Base-by-base conservation (phyloP, 2,113 vertebrate species). In the Trogon melanurus region DNA sequence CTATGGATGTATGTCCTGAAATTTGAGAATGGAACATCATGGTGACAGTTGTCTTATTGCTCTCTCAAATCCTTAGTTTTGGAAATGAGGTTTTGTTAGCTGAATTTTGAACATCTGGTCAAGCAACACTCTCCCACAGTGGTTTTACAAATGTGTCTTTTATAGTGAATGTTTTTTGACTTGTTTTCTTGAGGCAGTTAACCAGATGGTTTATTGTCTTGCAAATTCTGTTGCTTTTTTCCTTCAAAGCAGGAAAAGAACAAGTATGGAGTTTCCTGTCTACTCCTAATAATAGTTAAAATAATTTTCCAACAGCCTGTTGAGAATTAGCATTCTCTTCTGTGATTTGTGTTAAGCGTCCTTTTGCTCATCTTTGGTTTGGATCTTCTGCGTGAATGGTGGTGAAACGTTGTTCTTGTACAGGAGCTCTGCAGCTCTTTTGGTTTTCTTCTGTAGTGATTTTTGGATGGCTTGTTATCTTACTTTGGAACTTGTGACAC, bases 71-170 rank as follows among this genome's bases (percentile, higher is more conserved):
- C 17, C 62, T 85, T n/a, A 48, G 36, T 69, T 91, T 62, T 73
- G 21, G 38, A 50, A 73, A 18, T 54, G 2, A 27, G 7, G 6
- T 38, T 67, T 87, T 60, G 62, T 61, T 14, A 60, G 9, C 22
- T 91, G 58, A 10, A 32, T 57, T 88, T 73, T 83, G 29, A 51
- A 36, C 45, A 51, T 38, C 4, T 32, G 7, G 12, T 53, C 36
- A 69, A 44, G 17, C 51, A 61, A 16, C 3, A 38, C 7, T 36
- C 0, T 6, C 32, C 38, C 13, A 29, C 9, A 53, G 7, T 0
- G 3, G 7, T 61, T 91, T 79, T 78, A 45, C 16, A 50, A 47
- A 61, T 2, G 0, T 60, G 10, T 60, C 10, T 72, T 84, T 45
- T 69, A 5, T 25, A 32, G 20, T 54, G 30, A 64, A 48, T 50